These are phyloP conservation scores for Anhinga anhinga DNA, from an alignment of 2,113 vertebrate genomes.

Conservation along the genomic window DNA sequence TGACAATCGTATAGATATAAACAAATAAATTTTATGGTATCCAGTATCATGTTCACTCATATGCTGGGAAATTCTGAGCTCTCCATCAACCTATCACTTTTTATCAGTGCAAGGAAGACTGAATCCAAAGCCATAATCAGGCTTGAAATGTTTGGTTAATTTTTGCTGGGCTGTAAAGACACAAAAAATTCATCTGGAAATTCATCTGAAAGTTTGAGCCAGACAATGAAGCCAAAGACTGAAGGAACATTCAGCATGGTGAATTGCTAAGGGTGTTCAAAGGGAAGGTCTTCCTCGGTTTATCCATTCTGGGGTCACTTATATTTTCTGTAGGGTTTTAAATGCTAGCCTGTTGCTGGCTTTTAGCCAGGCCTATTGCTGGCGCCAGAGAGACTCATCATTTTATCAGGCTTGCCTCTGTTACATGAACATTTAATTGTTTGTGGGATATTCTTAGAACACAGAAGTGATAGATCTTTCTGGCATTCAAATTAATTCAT, in stretches of 20 bases:
- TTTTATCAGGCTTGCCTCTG: conserved; percentile 51
- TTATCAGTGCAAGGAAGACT: not conserved
- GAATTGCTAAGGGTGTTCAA: not conserved
- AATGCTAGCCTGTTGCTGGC: conserved; percentile 1
- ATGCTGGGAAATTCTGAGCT: not conserved
- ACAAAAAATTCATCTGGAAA: not conserved
- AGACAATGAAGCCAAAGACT: not conserved
- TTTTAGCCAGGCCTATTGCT: conserved; percentile 22
- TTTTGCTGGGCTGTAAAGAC: not conserved
- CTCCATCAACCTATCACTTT: not conserved
- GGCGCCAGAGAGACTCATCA: conserved; percentile 54
- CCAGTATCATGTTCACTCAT: not conserved
- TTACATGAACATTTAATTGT: conserved; percentile 35
- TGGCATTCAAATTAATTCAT: conserved; percentile 29
- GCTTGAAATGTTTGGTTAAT: not conserved
- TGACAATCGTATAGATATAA: not conserved
- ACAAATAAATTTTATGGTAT: not conserved
- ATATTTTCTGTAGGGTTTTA: not conserved
- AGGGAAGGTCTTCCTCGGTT: not conserved
- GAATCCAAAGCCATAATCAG: not conserved
- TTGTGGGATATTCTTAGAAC: conserved; percentile 62
- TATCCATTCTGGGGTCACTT: conserved; percentile 2
- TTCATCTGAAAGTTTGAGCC: not conserved
- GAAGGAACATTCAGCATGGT: not conserved
- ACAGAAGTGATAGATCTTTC: conserved; percentile 31